Evolutionary conservation across 2,888 invertebrate genomes (phyloP), one percentile per base, ranked within the genome.

Genomic region (Drosophila melanosoma): DNA sequence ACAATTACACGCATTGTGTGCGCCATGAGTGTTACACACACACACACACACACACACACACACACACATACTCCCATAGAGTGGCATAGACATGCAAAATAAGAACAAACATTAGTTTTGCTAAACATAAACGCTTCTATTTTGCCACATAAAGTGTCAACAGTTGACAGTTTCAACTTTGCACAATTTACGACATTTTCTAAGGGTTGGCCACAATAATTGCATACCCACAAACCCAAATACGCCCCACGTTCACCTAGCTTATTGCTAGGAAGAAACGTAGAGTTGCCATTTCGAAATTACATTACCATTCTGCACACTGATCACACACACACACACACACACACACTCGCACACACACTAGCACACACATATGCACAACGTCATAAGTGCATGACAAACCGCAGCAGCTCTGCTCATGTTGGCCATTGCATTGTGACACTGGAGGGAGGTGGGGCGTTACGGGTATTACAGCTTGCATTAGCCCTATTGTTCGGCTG

Each of bases 131-230:
- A 72, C 70, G 83, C 66, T 79, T 57, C 76, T 76, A 82, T 81
- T 79, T 82, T 82, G 81, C 80, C 83, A 81, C 77, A 81, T 79
- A 69, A 80, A 76, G 81, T 81, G 81, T 83, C 81, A 80, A 76
- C 76, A 79, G 81, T 83, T 83, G 83, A 81, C 83, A 83, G 81
- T 74, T 69, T 71, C 76, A 83, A 80, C 83, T 83, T 76, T 80
- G 68, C 77, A 80, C 77, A 80, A 82, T 79, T 80, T 80, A 80
- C 80, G 71, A 79, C 68, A 58, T 69, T 82, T 71, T 54, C 58
- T 12, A 48, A 33, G 57, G 49, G 45, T 45, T 45, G 45, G 15
- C 45, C 45, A 23, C 42, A 42, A 42, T 42, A 42, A 42, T 11
- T 10, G 5, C 53, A 23, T 10, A 7, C 15, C 33, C n/a, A n/a